These are phyloP conservation scores for Peromyscus maniculatus DNA, from an alignment of 2,113 vertebrate genomes.

Conservation along the genomic window DNA sequence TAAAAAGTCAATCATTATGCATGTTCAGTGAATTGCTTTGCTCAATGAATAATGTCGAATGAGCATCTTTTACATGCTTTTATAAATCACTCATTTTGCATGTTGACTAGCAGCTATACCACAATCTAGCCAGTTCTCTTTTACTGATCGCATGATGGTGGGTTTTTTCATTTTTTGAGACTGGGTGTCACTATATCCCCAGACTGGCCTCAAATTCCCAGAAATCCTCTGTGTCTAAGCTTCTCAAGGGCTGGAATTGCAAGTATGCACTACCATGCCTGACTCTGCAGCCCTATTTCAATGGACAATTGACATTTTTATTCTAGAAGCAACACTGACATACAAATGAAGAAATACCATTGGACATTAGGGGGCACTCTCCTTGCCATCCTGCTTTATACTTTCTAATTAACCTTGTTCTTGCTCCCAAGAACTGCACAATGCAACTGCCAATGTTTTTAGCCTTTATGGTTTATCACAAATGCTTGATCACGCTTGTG, in stretches of 20 bases:
- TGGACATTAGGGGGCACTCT: neutral
- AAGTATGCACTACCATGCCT: too few relatives aligned
- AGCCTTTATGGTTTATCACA: constrained; percentile 12
- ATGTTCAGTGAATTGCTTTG: constrained; percentile 17
- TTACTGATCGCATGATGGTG: neutral
- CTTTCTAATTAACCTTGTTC: neutral
- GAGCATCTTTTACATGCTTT: neutral
- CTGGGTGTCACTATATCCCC: neutral
- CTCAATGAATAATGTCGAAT: constrained; percentile 17
- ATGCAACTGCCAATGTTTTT: neutral
- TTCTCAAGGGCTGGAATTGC: neutral
- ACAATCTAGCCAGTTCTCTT: neutral
- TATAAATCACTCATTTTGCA: constrained; percentile 5
- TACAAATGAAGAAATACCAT: neutral
- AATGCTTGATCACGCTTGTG: neutral
- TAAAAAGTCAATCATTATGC: neutral
- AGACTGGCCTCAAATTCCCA: neutral
- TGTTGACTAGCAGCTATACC: neutral
- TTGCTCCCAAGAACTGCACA: neutral
- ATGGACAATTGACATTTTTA: neutral
- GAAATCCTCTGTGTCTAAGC: neutral
- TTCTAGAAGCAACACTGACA: neutral
- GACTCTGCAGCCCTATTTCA: neutral
- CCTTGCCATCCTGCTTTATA: neutral
- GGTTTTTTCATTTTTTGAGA: neutral